Evolutionary conservation across 2,113 vertebrate species (phyloP).

Genomic region (Asarcornis scutulata): DNA sequence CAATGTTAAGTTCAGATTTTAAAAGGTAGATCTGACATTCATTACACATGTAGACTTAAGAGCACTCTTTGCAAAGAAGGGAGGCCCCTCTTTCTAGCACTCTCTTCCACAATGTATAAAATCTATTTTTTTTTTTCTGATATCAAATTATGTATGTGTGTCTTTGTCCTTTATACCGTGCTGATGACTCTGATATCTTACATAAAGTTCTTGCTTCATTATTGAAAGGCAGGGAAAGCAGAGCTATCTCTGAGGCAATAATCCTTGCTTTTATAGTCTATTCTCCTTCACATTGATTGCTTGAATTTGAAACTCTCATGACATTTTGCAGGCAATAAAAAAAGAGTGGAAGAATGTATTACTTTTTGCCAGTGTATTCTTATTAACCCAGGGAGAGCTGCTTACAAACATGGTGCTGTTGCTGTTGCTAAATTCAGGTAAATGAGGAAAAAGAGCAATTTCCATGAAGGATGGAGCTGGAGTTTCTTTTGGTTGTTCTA

Average conservation of each 20-base stretch:
- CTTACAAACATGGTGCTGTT: slow-evolving; percentile 1
- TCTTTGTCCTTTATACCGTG: slow-evolving; percentile 3
- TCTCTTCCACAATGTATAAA: background rate
- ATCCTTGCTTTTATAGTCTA: slow-evolving; percentile 61
- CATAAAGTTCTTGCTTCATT: slow-evolving; percentile 40
- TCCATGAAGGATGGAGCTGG: background rate
- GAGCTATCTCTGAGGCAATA: slow-evolving; percentile 67
- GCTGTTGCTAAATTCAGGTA: background rate
- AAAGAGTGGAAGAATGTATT: slow-evolving; percentile 25
- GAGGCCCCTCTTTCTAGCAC: background rate
- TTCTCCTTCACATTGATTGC: slow-evolving; percentile 52
- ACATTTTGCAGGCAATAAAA: slow-evolving; percentile 68
- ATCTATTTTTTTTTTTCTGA: background rate
- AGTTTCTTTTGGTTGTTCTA: background rate
- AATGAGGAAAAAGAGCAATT: slow-evolving; percentile 13
- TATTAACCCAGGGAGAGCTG: slow-evolving; percentile 15
- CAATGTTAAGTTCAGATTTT: background rate
- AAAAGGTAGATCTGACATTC: background rate
- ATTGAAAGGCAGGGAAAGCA: slow-evolving; percentile 44
- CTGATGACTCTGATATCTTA: slow-evolving; percentile 23
- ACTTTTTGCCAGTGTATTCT: background rate
- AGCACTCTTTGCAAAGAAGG: background rate
- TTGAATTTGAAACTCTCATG: slow-evolving; percentile 61
- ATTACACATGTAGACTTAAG: background rate
- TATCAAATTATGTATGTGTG: background rate